Evolutionary conservation across 2,113 vertebrate species (phyloP).

Genomic region (Oriolus oriolus): DNA sequence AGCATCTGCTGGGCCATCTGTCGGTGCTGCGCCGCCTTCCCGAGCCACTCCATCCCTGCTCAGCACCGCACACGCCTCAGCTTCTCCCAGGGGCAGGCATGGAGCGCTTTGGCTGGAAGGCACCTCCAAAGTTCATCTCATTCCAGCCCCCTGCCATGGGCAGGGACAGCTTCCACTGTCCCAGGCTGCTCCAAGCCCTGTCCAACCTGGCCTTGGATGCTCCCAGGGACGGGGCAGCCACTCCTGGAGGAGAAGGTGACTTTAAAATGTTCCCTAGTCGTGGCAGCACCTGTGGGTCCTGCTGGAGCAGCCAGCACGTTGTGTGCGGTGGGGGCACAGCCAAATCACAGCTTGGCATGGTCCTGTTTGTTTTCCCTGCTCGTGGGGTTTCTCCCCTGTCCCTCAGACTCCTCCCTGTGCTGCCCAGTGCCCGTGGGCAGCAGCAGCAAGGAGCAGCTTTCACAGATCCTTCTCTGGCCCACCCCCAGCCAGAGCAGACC

Average conservation of each 20-base stretch:
- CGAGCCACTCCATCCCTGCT: background rate
- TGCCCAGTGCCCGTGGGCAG: background rate
- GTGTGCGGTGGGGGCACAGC: no score
- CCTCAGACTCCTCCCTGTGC: background rate
- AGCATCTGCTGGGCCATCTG: slow-evolving; percentile 72
- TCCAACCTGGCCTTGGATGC: background rate
- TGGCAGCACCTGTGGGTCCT: fast-evolving
- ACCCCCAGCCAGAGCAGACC: background rate
- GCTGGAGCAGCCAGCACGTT: fast-evolving
- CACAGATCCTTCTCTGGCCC: background rate
- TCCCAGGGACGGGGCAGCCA: background rate
- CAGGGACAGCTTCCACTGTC: fast-evolving
- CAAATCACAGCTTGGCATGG: fast-evolving
- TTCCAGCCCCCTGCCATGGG: background rate
- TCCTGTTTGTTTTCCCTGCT: background rate
- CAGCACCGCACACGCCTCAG: background rate
- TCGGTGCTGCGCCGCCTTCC: background rate
- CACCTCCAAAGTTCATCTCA: background rate
- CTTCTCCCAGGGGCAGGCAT: background rate
- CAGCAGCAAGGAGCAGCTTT: background rate
- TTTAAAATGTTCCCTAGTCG: fast-evolving
- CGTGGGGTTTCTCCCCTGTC: background rate
- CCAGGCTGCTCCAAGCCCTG: background rate
- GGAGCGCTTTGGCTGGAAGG: background rate
- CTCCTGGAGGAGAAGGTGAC: background rate